phyloP scores from a whole-genome alignment of 2,113 vertebrate species.

The Ia io region DNA sequence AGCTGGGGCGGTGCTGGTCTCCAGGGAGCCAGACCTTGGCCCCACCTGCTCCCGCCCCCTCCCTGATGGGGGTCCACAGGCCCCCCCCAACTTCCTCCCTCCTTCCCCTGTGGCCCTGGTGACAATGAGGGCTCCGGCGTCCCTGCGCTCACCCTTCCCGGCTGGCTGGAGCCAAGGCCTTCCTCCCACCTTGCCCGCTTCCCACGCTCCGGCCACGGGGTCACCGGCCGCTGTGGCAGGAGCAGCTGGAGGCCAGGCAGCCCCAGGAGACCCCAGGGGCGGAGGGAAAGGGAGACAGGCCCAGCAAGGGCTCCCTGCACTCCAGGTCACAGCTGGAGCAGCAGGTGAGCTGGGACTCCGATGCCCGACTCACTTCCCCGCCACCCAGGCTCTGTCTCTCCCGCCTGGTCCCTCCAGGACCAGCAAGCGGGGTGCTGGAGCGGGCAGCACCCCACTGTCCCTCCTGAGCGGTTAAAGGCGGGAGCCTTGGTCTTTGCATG shows the following conservation, averaged over 20 bases:
- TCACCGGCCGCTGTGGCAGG: fast-evolving
- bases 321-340: neutral
- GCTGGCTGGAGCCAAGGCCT: slow-evolving; percentile 53
- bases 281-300: neutral
- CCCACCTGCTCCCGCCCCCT: neutral
- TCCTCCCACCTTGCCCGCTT: slow-evolving; percentile 49
- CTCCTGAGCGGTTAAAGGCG: fast-evolving
- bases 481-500: fast-evolving
- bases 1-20: neutral
- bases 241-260: neutral
- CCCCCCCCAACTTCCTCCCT: neutral
- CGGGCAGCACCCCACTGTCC: fast-evolving
- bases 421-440: fast-evolving
- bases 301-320: neutral
- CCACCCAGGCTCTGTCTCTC: fast-evolving
- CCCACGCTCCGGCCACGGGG: neutral
- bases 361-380: neutral
- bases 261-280: neutral
- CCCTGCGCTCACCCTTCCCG: neutral
- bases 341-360: neutral
- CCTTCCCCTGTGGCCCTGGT: neutral
- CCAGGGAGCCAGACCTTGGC: neutral
- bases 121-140: neutral
- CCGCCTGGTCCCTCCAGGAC: neutral
- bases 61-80: slow-evolving; percentile 46